Conservation (phyloP, 2,888 invertebrate species). For the Idaea aversata region DNA sequence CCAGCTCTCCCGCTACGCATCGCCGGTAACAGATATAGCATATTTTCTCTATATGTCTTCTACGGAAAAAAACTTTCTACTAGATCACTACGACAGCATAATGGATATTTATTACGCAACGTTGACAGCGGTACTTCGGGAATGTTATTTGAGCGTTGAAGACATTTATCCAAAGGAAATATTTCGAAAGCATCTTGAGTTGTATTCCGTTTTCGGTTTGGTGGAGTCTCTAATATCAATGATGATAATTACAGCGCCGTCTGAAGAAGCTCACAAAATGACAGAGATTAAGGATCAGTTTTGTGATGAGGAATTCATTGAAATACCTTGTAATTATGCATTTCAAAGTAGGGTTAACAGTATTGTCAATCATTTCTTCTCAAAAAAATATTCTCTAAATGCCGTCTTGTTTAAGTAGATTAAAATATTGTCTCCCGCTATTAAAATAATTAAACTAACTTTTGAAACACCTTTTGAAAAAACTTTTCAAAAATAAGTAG, state of each 20-base stretch:
- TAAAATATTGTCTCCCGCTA: background rate
- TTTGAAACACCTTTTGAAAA: background rate
- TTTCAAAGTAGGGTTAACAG: slow-evolving; percentile 59
- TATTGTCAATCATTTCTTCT: slow-evolving; percentile 57
- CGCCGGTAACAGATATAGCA: slow-evolving; percentile 59
- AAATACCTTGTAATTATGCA: slow-evolving; percentile 38
- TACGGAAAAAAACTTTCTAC: slow-evolving; percentile 48
- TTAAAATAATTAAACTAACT: background rate
- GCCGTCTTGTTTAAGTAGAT: slow-evolving; percentile 39
- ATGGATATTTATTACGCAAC: slow-evolving; percentile 58
- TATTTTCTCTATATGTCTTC: slow-evolving; percentile 62
- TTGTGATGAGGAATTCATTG: slow-evolving; percentile 36
- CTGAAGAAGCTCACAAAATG: slow-evolving; percentile 59
- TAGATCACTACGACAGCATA: slow-evolving; percentile 46
- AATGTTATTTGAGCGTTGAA: slow-evolving; percentile 51
- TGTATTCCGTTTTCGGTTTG: slow-evolving; percentile 59
- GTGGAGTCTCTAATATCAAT: slow-evolving; percentile 64
- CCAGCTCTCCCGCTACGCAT: slow-evolving; percentile 54
- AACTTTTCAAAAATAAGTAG: no score
- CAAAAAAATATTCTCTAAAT: slow-evolving; percentile 49
- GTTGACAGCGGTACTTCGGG: slow-evolving; percentile 52
- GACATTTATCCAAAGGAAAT: slow-evolving; percentile 50
- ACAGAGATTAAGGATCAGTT: slow-evolving; percentile 54
- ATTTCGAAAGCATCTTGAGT: slow-evolving; percentile 50
- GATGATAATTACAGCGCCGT: slow-evolving; percentile 63